These are phyloP conservation scores for Rhizomys pruinosus DNA, from an alignment of 2,113 vertebrate genomes.

Conservation along the genomic window DNA sequence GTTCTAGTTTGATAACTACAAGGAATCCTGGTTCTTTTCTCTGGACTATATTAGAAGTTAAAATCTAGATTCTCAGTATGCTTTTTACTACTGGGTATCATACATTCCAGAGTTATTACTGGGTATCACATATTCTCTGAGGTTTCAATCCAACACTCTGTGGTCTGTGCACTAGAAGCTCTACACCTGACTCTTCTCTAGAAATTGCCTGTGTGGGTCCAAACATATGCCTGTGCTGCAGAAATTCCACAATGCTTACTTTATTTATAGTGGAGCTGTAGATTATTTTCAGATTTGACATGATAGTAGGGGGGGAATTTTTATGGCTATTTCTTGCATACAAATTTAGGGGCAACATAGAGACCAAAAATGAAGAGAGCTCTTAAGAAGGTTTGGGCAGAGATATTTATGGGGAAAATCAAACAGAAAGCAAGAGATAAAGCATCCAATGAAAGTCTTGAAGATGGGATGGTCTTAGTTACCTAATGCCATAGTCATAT, in stretches of 20 bases:
- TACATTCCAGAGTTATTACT: neutral
- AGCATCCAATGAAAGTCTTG: neutral
- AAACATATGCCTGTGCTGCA: neutral
- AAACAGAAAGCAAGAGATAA: neutral
- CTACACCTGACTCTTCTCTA: neutral
- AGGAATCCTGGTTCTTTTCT: neutral
- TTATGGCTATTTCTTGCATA: neutral
- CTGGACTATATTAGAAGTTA: neutral
- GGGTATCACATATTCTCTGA: too few relatives aligned
- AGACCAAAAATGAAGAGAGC: neutral
- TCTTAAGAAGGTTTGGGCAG: neutral
- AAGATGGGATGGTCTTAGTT: neutral
- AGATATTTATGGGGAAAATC: neutral
- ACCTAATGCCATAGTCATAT: neutral
- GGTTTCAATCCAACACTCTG: neutral
- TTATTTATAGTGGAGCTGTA: neutral
- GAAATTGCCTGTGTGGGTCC: rapidly evolving
- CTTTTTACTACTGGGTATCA: neutral
- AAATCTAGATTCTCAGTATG: neutral
- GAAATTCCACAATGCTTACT: neutral
- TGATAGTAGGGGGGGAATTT: neutral
- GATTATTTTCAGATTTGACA: neutral
- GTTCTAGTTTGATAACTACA: neutral
- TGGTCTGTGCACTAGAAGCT: neutral
- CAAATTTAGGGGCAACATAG: neutral